Percentiles rank a stretch among this genome's conserved stretches.
These are phyloP conservation scores for Corythoichthys haematopterus DNA, from an alignment of 2,113 vertebrate genomes.

Conservation along the genomic window DNA sequence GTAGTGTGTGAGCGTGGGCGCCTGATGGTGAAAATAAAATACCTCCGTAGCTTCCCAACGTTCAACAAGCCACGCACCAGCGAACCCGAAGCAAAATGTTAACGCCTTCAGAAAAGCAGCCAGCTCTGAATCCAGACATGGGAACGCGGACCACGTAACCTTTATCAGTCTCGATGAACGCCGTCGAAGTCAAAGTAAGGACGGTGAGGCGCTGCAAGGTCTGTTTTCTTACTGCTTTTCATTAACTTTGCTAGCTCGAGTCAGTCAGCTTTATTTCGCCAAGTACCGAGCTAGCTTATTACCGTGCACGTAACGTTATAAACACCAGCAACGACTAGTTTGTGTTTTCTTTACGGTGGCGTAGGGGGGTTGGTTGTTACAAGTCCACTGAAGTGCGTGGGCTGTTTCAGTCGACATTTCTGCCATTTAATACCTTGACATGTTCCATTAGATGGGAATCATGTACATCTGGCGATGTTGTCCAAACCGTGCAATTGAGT, in stretches of 20 bases:
- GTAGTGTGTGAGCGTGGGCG: constrained; percentile 33
- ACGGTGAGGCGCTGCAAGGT: constrained; percentile 34
- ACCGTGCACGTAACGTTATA: neutral
- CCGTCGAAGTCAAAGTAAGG: constrained; percentile 23
- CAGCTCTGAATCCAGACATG: constrained; percentile 24
- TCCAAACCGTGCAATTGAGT: neutral
- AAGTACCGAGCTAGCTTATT: constrained; percentile 41
- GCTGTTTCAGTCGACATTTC: neutral
- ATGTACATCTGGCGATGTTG: neutral
- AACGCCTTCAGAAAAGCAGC: constrained; percentile 3
- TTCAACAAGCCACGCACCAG: constrained; percentile 23
- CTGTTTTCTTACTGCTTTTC: constrained; percentile 37
- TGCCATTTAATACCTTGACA: neutral
- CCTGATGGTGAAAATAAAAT: constrained; percentile 39
- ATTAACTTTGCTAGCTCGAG: constrained; percentile 53
- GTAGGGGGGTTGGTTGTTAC: constrained; percentile 2
- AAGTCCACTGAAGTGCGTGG: neutral
- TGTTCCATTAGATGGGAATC: constrained; percentile 5
- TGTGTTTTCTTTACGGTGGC: constrained; percentile 20
- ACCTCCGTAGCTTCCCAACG: constrained; percentile 45
- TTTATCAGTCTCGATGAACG: constrained; percentile 20
- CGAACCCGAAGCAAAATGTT: constrained; percentile 28
- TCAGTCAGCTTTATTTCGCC: constrained; percentile 7
- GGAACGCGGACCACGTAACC: constrained; percentile 23
- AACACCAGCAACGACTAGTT: constrained; percentile 4